Evolutionary conservation across 2,888 invertebrate genomes (phyloP).

Genomic region (Anarsia innoxiella): DNA sequence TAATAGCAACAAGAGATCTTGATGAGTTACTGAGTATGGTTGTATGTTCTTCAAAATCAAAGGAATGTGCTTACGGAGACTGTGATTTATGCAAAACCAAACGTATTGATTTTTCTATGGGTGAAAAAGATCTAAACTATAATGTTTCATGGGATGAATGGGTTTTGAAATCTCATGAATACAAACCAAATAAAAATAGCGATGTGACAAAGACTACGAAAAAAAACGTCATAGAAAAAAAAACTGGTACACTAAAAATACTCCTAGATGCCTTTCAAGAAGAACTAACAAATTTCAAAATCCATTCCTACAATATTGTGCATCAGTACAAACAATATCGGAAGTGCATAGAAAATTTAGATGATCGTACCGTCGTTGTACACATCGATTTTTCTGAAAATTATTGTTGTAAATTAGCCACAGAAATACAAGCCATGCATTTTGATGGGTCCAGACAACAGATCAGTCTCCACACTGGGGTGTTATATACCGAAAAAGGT

Average conservation of each 20-base stretch:
- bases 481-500: slow-evolving; percentile 15
- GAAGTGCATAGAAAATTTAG: slow-evolving; percentile 7
- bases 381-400: slow-evolving; percentile 10
- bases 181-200: slow-evolving; percentile 5
- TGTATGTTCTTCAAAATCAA: slow-evolving; percentile 6
- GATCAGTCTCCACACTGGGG: slow-evolving; percentile 10
- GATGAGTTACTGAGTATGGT: slow-evolving; percentile 7
- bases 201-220: slow-evolving; percentile 4
- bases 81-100: slow-evolving; percentile 7
- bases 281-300: slow-evolving; percentile 8
- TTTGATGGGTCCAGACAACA: slow-evolving; percentile 10
- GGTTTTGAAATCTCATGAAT: slow-evolving; percentile 7
- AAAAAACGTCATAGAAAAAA: slow-evolving; percentile 7
- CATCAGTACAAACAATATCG: slow-evolving; percentile 6
- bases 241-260: slow-evolving; percentile 5
- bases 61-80: slow-evolving; percentile 8
- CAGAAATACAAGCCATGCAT: slow-evolving; percentile 12
- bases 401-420: slow-evolving; percentile 8
- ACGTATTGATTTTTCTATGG: slow-evolving; percentile 3
- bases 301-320: slow-evolving; percentile 8
- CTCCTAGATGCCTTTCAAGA: slow-evolving; percentile 4
- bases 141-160: slow-evolving; percentile 7
- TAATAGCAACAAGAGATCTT: slow-evolving; percentile 8
- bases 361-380: slow-evolving; percentile 5
- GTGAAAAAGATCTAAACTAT: slow-evolving; percentile 6